A percentile compares a stretch with the other conserved stretches of the same genome.
Evolutionary conservation across 2,797 vertebrate genomes (phyloP).

Genomic region (Amniataba percoides): DNA sequence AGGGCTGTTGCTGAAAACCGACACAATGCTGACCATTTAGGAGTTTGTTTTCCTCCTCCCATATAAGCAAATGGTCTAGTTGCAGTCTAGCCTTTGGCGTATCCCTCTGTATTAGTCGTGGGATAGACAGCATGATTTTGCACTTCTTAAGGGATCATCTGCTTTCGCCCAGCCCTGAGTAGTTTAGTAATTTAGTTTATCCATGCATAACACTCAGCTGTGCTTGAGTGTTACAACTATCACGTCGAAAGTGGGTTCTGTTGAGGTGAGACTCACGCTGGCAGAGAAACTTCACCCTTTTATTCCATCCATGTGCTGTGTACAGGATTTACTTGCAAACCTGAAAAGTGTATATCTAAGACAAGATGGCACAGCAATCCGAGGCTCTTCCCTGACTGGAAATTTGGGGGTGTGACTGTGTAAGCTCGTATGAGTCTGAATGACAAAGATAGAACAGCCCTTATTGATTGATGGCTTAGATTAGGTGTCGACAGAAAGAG

Average conservation of each 20-base stretch:
- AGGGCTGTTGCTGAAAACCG: slow-evolving; percentile 7
- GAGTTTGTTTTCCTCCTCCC: background rate
- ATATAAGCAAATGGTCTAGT: slow-evolving; percentile 17
- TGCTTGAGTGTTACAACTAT: slow-evolving; percentile 2
- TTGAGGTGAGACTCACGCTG: background rate
- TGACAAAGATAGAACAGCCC: slow-evolving; percentile 5
- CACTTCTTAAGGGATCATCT: slow-evolving; percentile 22
- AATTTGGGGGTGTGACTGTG: background rate
- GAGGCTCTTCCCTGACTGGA: slow-evolving; percentile 5
- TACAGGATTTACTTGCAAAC: background rate
- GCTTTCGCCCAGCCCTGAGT: background rate
- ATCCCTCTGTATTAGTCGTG: slow-evolving; percentile 28
- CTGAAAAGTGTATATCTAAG: background rate
- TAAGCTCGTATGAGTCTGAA: slow-evolving; percentile 7
- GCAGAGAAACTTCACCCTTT: background rate
- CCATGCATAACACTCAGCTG: background rate
- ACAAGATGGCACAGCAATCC: background rate
- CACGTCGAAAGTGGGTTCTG: background rate
- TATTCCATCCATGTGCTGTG: background rate
- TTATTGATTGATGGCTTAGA: slow-evolving; percentile 28
- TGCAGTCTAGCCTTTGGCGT: background rate
- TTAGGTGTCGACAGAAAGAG: background rate
- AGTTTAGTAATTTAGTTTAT: slow-evolving; percentile 5
- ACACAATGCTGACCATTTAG: slow-evolving; percentile 44
- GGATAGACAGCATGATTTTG: slow-evolving; percentile 6